These are phyloP conservation scores for Plagodis dolabraria DNA, from an alignment of 2,888 invertebrate species.

Conservation along the genomic window DNA sequence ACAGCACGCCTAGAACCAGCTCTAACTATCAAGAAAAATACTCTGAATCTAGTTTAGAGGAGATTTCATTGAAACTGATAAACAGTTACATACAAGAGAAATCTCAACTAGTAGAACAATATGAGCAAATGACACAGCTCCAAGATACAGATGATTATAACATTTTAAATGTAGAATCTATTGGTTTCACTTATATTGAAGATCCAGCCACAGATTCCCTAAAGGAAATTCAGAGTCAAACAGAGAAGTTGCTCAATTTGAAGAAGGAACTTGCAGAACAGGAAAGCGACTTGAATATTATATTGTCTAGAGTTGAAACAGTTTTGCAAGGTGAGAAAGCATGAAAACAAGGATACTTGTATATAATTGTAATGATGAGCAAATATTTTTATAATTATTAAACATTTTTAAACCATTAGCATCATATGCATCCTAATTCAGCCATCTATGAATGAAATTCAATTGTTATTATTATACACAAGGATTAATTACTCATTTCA, in stretches of 20 bases:
- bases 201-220: slow-evolving; percentile 85
- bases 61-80: slow-evolving; percentile 89
- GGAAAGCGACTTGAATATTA: slow-evolving; percentile 85
- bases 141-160: slow-evolving; percentile 80
- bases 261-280: slow-evolving; percentile 86
- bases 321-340: slow-evolving; percentile 57
- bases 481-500: no score
- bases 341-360: no score
- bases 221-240: slow-evolving; percentile 87
- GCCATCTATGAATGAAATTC: no score
- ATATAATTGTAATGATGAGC: no score
- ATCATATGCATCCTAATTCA: no score
- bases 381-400: no score
- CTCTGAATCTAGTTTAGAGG: slow-evolving; percentile 88
- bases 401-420: no score
- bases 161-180: slow-evolving; percentile 84
- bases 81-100: slow-evolving; percentile 89
- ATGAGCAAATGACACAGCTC: slow-evolving; percentile 87
- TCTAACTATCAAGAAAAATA: slow-evolving; percentile 82
- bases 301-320: slow-evolving; percentile 67
- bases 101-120: slow-evolving; percentile 87
- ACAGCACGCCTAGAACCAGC: slow-evolving; percentile 86
- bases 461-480: no score
- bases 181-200: slow-evolving; percentile 87
- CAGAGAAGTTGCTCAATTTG: slow-evolving; percentile 86